phyloP scores from a whole-genome alignment of 2,113 vertebrate species.

The Danionella cerebrum region DNA sequence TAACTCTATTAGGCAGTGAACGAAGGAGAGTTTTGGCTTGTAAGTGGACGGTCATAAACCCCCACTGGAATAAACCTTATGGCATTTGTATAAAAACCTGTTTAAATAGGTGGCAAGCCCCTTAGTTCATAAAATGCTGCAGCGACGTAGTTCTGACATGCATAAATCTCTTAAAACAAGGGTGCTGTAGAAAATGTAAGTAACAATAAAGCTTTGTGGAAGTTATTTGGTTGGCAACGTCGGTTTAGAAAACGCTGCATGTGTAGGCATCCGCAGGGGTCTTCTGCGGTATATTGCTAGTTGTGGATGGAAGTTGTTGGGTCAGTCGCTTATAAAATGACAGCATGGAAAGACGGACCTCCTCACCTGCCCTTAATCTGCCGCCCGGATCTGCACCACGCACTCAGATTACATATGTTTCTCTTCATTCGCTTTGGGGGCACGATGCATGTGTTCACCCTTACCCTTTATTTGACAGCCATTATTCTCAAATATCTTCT shows the following conservation, averaged over 20 bases:
- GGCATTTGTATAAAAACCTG: slow-evolving; percentile 36
- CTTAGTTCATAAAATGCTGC: slow-evolving; percentile 28
- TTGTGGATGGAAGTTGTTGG: slow-evolving; percentile 30
- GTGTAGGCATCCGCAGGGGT: neutral
- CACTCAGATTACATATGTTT: slow-evolving; percentile 20
- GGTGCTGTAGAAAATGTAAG: neutral
- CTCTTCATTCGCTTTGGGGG: neutral
- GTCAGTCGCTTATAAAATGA: slow-evolving; percentile 21
- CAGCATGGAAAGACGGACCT: slow-evolving; percentile 29
- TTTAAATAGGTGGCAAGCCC: slow-evolving; percentile 33
- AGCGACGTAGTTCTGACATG: slow-evolving; percentile 16
- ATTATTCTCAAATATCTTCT: slow-evolving; percentile 22
- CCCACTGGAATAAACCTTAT: slow-evolving; percentile 33
- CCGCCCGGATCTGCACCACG: slow-evolving; percentile 25
- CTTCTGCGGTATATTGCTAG: slow-evolving; percentile 29
- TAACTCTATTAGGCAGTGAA: slow-evolving; percentile 31
- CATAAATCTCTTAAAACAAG: slow-evolving; percentile 34
- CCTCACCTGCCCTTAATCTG: slow-evolving; percentile 45
- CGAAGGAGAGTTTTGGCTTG: slow-evolving; percentile 10
- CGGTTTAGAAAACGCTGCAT: neutral
- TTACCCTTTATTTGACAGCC: slow-evolving; percentile 6
- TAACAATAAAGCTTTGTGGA: neutral
- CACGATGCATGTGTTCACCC: slow-evolving; percentile 4
- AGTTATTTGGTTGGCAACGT: neutral
- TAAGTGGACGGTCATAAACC: slow-evolving; percentile 25